These are phyloP conservation scores for Eucera pruinosa DNA, from an alignment of 2,888 invertebrate genomes.

Conservation along the genomic window DNA sequence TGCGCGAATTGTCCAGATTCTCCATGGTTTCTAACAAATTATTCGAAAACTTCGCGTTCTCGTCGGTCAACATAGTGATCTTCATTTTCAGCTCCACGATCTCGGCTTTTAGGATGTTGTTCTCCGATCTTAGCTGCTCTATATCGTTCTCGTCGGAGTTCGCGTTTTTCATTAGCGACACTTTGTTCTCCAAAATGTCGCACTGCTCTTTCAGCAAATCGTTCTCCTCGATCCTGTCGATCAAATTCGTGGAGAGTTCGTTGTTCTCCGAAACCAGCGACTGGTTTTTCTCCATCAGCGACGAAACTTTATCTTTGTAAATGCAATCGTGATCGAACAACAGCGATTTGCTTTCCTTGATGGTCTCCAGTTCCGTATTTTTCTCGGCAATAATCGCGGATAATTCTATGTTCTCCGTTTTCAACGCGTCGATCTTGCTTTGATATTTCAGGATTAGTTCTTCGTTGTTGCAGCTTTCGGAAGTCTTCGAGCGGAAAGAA, in stretches of 20 bases:
- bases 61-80: slow-evolving; percentile 60
- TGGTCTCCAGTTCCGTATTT: slow-evolving; percentile 82
- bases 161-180: slow-evolving; percentile 24
- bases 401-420: slow-evolving; percentile 80
- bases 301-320: slow-evolving; percentile 67
- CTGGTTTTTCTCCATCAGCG: slow-evolving; percentile 58
- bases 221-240: slow-evolving; percentile 76
- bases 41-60: slow-evolving; percentile 67
- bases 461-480: slow-evolving; percentile 58
- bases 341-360: slow-evolving; percentile 71
- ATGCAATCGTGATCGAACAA: slow-evolving; percentile 74
- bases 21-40: slow-evolving; percentile 59
- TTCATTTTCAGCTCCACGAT: slow-evolving; percentile 67
- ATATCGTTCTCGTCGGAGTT: slow-evolving; percentile 28
- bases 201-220: slow-evolving; percentile 70
- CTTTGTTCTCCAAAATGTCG: slow-evolving; percentile 63
- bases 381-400: slow-evolving; percentile 87
- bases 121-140: slow-evolving; percentile 60
- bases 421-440: slow-evolving; percentile 69
- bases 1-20: slow-evolving; percentile 37
- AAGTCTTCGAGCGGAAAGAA: slow-evolving; percentile 34
- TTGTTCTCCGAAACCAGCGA: slow-evolving; percentile 71
- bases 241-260: slow-evolving; percentile 76
- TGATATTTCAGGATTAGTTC: slow-evolving; percentile 60
- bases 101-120: slow-evolving; percentile 62